Base-by-base conservation (phyloP, 1,140 invertebrate species). In the Campoletis sonorensis region DNA sequence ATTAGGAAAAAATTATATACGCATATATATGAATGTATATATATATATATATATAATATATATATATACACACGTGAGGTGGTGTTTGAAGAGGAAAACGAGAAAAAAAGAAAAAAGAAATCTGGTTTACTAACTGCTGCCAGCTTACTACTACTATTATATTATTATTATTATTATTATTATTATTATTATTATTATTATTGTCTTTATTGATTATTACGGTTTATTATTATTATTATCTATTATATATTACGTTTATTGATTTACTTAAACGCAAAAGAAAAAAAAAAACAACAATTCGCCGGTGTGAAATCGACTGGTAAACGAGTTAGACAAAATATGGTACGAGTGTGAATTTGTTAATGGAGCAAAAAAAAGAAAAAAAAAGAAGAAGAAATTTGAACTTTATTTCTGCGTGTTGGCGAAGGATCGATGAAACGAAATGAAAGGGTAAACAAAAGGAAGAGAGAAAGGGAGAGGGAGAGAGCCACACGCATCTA, bases 101-200 rank as follows among this genome's bases (percentile, higher is more conserved):
- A 21, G 51, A 70, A 82, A 80, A 83, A 83, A 88, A 84, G 87
- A 85, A 86, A 87, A 84, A 88, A n/a, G n/a, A n/a, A n/a, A n/a
- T 86, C 87, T 89, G 89, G 88, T 91, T 91, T 37, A 88, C 86
- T 90, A 90, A 90, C 85, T 89, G 90, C 89, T 91, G 88, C 88
- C 90, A 91, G 88, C 86, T 90, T 90, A 91, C 83, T 90, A 90
- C 84, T 89, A 88, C 84, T 90, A 87, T 83, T 87, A 54, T 54
- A 54, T 54, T 89, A 90, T 88, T 89, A 90, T 88, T 90, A 90
- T 86, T 82, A 88, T 86, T 82, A 82, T 82, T 83, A 84, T 84
- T 81, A 83, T 81, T 81, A 86, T 87, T 54, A 54, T 54, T 54
- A 54, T 54, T 21, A 37, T 37, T 37, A 37, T 37, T 37, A 37